Evolutionary conservation across 2,888 invertebrate species (phyloP).

Genomic region (Synanthedon tipuliformis): DNA sequence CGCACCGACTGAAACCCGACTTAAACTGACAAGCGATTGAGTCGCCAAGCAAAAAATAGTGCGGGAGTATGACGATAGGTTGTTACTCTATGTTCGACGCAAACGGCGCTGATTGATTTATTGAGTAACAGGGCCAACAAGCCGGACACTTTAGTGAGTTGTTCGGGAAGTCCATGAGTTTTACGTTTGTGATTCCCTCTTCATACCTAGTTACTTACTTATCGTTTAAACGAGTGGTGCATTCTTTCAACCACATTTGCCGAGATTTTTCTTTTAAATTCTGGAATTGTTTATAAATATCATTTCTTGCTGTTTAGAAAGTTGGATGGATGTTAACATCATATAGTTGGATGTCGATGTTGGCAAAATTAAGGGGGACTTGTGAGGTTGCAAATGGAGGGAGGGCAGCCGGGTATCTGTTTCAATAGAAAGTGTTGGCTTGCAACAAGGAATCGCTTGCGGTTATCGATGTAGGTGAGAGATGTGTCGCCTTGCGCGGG

Average conservation of each 20-base stretch:
- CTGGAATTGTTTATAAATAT: no score
- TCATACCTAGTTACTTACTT: no score
- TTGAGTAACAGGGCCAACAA: constrained; percentile 8
- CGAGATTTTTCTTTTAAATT: no score
- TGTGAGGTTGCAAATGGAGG: constrained; percentile 18
- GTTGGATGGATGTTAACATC: neutral
- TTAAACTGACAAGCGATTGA: constrained; percentile 30
- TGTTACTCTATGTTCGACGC: constrained; percentile 24
- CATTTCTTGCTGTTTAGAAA: no score
- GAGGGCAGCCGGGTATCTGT: constrained; percentile 35
- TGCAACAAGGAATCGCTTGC: constrained; percentile 68
- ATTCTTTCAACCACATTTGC: no score
- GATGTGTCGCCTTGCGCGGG: constrained; percentile 43
- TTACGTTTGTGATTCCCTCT: no score
- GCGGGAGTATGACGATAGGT: constrained; percentile 31
- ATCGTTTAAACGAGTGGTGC: no score
- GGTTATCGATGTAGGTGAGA: constrained; percentile 67
- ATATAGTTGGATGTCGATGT: no score
- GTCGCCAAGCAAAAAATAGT: constrained; percentile 36
- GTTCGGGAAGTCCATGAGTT: constrained; percentile 6
- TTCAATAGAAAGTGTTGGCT: constrained; percentile 64
- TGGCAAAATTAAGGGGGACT: no score
- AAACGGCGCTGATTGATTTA: constrained; percentile 35
- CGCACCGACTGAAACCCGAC: neutral
- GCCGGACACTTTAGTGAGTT: constrained; percentile 11